phyloP scores from a whole-genome alignment of 2,113 vertebrate species.

The Rhinichthys klamathensis region DNA sequence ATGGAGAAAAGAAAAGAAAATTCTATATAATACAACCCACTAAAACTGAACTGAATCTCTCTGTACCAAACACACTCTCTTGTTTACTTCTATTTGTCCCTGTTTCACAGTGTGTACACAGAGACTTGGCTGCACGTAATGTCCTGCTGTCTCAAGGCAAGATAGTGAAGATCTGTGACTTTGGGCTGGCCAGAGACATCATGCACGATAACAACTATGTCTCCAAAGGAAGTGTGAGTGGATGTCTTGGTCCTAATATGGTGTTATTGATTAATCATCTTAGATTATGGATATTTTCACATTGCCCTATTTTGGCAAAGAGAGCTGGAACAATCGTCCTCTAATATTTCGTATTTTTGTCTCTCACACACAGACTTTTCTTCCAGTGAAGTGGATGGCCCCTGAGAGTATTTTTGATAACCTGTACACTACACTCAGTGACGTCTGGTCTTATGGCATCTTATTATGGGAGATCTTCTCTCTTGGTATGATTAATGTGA shows the following conservation, averaged over 20 bases:
- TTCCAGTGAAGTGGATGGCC: slow-evolving; percentile 99
- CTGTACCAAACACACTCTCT: not conserved
- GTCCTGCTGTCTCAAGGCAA: slow-evolving; percentile 98
- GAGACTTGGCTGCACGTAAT: slow-evolving; percentile 96
- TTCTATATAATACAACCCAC: not conserved
- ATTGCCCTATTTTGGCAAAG: not conserved
- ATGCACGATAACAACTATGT: slow-evolving; percentile 99
- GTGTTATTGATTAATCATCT: not conserved
- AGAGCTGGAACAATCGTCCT: not conserved
- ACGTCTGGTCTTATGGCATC: slow-evolving; percentile 98
- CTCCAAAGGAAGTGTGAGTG: slow-evolving; percentile 96
- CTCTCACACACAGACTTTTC: slow-evolving; percentile 83
- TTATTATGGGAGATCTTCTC: slow-evolving; percentile 99
- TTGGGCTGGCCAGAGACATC: slow-evolving; percentile 96
- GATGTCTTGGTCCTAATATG: not conserved
- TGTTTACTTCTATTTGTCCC: not conserved
- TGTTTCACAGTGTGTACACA: slow-evolving; percentile 89
- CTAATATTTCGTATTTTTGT: slow-evolving; percentile 1
- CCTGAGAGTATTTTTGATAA: slow-evolving; percentile 99
- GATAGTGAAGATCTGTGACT: slow-evolving; percentile 99
- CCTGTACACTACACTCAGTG: slow-evolving; percentile 94
- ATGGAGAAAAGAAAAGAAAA: no score
- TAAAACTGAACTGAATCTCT: not conserved
- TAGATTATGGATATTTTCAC: slow-evolving; percentile 30
- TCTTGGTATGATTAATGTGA: slow-evolving; percentile 80